phyloP scores from a whole-genome alignment of 2,797 vertebrate species.

The Paguma larvata region DNA sequence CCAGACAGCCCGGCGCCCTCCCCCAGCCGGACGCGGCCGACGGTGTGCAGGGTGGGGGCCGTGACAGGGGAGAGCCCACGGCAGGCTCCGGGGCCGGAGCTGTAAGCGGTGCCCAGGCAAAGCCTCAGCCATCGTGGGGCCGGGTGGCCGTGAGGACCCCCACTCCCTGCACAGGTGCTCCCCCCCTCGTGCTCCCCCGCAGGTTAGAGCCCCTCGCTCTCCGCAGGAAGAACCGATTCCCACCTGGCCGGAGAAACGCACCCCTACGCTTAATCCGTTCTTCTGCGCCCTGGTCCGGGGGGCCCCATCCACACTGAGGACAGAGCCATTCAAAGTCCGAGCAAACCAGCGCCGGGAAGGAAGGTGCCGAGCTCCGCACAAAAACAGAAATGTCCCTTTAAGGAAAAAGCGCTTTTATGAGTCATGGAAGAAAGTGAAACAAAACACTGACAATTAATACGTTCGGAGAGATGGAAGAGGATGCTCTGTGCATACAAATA shows the following conservation, averaged over 20 bases:
- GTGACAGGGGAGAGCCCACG: neutral
- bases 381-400: neutral
- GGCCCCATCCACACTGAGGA: accelerated
- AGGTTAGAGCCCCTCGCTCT: accelerated
- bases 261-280: accelerated
- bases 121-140: accelerated
- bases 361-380: neutral
- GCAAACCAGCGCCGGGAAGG: accelerated
- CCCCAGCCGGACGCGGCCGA: neutral
- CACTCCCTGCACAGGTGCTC: accelerated
- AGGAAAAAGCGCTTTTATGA: neutral
- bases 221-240: accelerated
- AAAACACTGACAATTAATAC: neutral
- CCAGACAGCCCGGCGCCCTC: accelerated
- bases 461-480: neutral
- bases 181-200: accelerated
- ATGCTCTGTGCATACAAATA: neutral
- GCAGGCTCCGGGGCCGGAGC: neutral
- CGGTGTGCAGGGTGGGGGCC: neutral
- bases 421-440: neutral
- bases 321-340: accelerated
- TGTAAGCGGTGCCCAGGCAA: neutral
- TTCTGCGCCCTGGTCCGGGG: accelerated
- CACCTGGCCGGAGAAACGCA: neutral
- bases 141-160: accelerated